Percentiles rank a stretch among this genome's conserved stretches.
phyloP scores from a whole-genome alignment of 1,140 invertebrate species.

The Pomacea maculata region DNA sequence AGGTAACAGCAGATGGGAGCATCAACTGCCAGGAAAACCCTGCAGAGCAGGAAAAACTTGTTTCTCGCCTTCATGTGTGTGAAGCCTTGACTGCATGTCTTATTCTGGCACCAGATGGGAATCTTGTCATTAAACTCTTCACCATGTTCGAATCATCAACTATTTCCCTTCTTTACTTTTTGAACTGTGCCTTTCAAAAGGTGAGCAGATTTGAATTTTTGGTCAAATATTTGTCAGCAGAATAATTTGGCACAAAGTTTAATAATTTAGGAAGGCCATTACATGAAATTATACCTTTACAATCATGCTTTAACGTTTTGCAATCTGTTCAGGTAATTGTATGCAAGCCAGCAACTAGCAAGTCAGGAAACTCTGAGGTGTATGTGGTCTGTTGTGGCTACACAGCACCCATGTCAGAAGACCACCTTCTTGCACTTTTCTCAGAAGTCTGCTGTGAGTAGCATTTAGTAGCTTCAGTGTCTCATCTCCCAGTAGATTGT shows the following conservation, averaged over 20 bases:
- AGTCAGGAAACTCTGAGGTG: conserved; percentile 92
- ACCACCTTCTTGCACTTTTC: conserved; percentile 34
- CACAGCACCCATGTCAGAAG: conserved; percentile 65
- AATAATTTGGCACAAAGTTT: not conserved
- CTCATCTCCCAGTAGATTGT: too few relatives aligned
- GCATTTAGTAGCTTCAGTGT: not conserved
- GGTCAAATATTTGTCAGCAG: not conserved
- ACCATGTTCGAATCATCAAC: conserved; percentile 87
- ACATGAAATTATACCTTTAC: conserved; percentile 4
- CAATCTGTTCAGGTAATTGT: conserved; percentile 66
- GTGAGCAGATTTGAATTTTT: conserved; percentile 61
- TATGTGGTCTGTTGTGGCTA: conserved; percentile 85
- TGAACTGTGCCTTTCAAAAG: conserved; percentile 78
- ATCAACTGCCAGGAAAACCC: conserved; percentile 86
- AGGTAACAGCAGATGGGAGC: conserved; percentile 92
- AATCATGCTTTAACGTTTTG: conserved; percentile 1
- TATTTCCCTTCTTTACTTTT: conserved; percentile 81
- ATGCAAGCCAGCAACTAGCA: conserved; percentile 90
- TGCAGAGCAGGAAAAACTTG: conserved; percentile 83
- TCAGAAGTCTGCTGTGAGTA: conserved; percentile 21
- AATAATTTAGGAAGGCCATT: conserved; percentile 23
- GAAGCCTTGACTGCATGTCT: conserved; percentile 81
- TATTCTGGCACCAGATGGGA: conserved; percentile 78
- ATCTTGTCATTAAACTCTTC: conserved; percentile 91
- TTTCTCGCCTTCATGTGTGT: conserved; percentile 81